Base-by-base conservation (phyloP, 2,797 vertebrate genomes). In the Mus spretus region DNA sequence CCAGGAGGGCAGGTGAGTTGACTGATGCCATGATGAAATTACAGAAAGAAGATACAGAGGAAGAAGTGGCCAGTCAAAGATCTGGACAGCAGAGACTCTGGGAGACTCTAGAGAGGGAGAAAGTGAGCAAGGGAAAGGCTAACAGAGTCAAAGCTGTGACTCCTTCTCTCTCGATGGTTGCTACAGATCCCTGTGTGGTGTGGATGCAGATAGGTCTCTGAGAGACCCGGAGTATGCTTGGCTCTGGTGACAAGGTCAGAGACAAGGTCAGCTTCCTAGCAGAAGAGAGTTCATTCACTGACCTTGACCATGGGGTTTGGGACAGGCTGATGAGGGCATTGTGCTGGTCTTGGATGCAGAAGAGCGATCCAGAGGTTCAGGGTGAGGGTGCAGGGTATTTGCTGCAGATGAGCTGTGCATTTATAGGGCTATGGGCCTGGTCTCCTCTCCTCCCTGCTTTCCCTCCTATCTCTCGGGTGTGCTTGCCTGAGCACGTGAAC, bases 221-320 rank as follows among this genome's bases (percentile, higher is more conserved):
- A 89, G 31, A 67, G 44, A 90, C 15, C 15, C 59, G 22, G 88
- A 15, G 6, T 55, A 9, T 1, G 1, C 44, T 92, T 22, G 50
- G 34, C 40, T 90, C 55, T 63, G 22, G 82, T 87, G 28, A 87
- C 55, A 74, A 55, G 31, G 50, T 72, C 77, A n/a, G 83, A 94
- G 53, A 28, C 72, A 91, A 63, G 14, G 47, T 78, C 22, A 70
- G 84, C 57, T 81, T 70, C n/a, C 47, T 12, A 10, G 22, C 1
- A 74, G 61, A 61, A 47, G 47, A 4, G 22, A 80, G 14, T 37
- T 79, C 34, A 24, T 75, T 94, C 44, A 95, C 96, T 95, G 77
- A 97, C 94, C 80, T 97, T 97, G 94, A 94, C 44, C n/a, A 4
- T 19, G 65, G 26, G 47, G 50, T 92, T 95, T 19, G 40, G 75